phyloP scores from a whole-genome alignment of 64 coral and sea anemone genomes.

The Actinia tenebrosa region DNA sequence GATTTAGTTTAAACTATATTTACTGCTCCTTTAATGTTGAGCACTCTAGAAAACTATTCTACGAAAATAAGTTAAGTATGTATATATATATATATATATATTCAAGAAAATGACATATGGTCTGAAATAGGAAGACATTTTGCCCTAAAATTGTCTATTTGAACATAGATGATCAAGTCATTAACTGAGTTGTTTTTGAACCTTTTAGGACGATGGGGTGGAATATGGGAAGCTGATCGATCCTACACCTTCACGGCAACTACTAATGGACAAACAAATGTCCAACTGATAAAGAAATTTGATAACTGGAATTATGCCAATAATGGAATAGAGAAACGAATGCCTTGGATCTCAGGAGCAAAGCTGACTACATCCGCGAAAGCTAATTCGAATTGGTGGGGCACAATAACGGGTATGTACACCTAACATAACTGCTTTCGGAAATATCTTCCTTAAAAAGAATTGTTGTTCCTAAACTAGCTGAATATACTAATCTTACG shows the following conservation, averaged over 20 bases:
- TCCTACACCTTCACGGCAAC: constrained; percentile 54
- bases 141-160: too few species aligned
- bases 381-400: constrained; percentile 36
- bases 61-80: too few species aligned
- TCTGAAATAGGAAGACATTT: too few species aligned
- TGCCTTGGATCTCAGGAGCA: constrained; percentile 79
- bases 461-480: not conserved
- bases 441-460: not conserved
- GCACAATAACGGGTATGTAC: constrained; percentile 60
- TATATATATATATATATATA: too few species aligned
- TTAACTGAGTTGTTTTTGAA: not conserved
- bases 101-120: too few species aligned
- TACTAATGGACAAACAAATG: constrained; percentile 52
- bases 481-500: too few species aligned
- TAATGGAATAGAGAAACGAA: constrained; percentile 58
- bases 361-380: constrained; percentile 56
- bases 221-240: constrained; percentile 60
- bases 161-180: too few species aligned
- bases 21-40: too few species aligned
- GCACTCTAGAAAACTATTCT: too few species aligned
- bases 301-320: constrained; percentile 71
- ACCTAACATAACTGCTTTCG: not conserved
- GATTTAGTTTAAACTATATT: too few species aligned
- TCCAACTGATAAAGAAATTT: constrained; percentile 60
- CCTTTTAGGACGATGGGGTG: constrained; percentile 66